Conservation (phyloP, 1,140 invertebrate genomes). For the Dermatophagoides farinae region DNA sequence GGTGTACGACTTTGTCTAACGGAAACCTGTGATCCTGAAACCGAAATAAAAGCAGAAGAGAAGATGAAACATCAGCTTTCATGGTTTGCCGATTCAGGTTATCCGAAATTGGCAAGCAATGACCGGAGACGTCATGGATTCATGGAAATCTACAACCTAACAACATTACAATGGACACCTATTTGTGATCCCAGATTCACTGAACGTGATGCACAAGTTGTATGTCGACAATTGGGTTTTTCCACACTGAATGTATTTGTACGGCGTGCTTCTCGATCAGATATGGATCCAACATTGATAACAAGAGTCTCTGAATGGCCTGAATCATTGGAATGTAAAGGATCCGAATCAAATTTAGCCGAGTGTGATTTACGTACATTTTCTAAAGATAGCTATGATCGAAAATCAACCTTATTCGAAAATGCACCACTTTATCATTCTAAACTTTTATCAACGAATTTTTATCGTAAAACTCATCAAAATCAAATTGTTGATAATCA, state of each 20-base stretch:
- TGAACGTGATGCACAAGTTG: conserved; percentile 78
- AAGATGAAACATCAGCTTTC: not conserved
- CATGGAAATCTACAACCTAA: conserved; percentile 80
- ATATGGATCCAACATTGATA: conserved; percentile 65
- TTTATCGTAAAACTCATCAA: not conserved
- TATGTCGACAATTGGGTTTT: conserved; percentile 78
- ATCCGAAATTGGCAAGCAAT: not conserved
- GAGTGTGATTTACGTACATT: conserved; percentile 54
- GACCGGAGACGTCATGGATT: conserved; percentile 37
- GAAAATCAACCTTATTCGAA: conserved; percentile 14
- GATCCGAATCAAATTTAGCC: conserved; percentile 58
- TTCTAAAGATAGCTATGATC: conserved; percentile 22
- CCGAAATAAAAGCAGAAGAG: conserved; percentile 12
- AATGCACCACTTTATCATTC: not conserved
- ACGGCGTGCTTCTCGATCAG: conserved; percentile 50
- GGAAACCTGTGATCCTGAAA: conserved; percentile 23
- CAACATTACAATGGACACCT: conserved; percentile 85
- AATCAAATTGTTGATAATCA: not conserved
- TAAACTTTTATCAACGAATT: not conserved
- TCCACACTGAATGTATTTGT: conserved; percentile 71
- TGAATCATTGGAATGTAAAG: conserved; percentile 59
- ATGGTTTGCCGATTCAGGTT: not conserved
- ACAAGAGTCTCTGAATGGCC: conserved; percentile 79
- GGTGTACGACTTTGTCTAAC: conserved; percentile 23
- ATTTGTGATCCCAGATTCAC: conserved; percentile 88